Evolutionary conservation across 2,113 vertebrate species (phyloP), one percentile per base, ranked within the genome.

Genomic region (Blennius ocellaris): DNA sequence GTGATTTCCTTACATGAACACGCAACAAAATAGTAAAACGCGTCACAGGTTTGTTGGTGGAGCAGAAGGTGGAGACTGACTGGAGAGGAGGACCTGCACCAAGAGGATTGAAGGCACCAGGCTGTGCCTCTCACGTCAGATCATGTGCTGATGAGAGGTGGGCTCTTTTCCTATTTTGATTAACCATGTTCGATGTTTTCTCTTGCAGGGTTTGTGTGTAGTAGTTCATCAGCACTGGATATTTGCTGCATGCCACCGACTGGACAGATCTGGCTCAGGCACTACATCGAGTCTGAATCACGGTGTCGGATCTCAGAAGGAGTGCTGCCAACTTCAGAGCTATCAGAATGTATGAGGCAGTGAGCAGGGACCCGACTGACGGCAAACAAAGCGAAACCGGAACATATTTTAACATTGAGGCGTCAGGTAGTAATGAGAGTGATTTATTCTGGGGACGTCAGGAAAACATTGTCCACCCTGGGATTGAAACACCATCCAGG

Each of bases 21-120:
- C 39, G 69, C 16, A 44, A 14, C 52, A 38, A 65, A 51, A 38
- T 5, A 45, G 59, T 47, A 59, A 64, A 72, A 30, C 36, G 52
- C 55, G 53, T 64, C 57, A 56, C 38, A 77, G 30, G 48, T 71
- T 37, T 78, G 65, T 50, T 56, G 49, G n/a, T 74, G 44, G 5
- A 51, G 47, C 64, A 62, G 16, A 30, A 57, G 75, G 50, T 50
- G 53, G 60, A n/a, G 78, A 17, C 55, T 60, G 70, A 83, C 54
- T 87, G 82, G 76, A 59, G 30, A 43, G 74, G 72, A 76, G 62
- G 14, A 68, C 59, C 43, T 55, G 68, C 37, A 55, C 51, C 73
- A 77, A 90, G 80, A 90, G 72, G 82, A 88, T 82, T 86, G 66
- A 85, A 55, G 63, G 80, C 65, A 60, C 63, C 81, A 89, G 87